These are phyloP conservation scores for Plecturocebus donacophilus DNA, from an alignment of 2,113 vertebrate species.

Conservation along the genomic window DNA sequence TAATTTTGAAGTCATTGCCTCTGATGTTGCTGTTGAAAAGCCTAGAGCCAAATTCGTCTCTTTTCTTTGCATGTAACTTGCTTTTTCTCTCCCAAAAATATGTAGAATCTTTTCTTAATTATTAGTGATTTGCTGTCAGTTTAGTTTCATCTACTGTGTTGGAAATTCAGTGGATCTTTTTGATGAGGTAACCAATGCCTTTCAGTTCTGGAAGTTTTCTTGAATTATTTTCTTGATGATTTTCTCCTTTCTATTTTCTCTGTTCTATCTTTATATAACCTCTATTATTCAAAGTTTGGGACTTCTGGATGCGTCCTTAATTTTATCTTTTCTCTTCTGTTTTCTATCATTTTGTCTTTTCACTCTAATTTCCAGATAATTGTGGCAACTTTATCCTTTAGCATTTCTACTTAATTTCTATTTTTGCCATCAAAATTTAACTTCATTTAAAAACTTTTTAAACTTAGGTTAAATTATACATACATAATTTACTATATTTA, in stretches of 20 bases:
- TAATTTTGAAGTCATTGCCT: neutral
- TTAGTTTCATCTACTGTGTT: neutral
- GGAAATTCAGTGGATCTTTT: neutral
- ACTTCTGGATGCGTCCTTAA: neutral
- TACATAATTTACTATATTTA: too few relatives aligned
- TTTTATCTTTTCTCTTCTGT: neutral
- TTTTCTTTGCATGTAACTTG: neutral
- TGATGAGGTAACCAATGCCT: neutral
- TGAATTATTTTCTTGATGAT: neutral
- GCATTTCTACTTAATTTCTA: neutral
- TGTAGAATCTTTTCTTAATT: neutral
- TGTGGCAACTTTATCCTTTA: neutral
- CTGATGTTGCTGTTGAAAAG: neutral
- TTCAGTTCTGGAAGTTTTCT: neutral
- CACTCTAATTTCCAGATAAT: neutral
- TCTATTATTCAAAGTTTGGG: neutral
- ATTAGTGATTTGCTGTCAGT: neutral
- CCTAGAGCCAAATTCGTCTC: neutral
- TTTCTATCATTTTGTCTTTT: neutral
- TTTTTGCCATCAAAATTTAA: neutral
- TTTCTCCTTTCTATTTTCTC: neutral
- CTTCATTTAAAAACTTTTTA: neutral
- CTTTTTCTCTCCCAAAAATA: neutral
- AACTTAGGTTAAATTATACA: too few relatives aligned
- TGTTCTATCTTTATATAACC: neutral